A percentile compares a stretch with the other conserved stretches of the same genome.
These are phyloP conservation scores for Sebastes itinus DNA, from an alignment of 2,797 vertebrate genomes.

Conservation along the genomic window DNA sequence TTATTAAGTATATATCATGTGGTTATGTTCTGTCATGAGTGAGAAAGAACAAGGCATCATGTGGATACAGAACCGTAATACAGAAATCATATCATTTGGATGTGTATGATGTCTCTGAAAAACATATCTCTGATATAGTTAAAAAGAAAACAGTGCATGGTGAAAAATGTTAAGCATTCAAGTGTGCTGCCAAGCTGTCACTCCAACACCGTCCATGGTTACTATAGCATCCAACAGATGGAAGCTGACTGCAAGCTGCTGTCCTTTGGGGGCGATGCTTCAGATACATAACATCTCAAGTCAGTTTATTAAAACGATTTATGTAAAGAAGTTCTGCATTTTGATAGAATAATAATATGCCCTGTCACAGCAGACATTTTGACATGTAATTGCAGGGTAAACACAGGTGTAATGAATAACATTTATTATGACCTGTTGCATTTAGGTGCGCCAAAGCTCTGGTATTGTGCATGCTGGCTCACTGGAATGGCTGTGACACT, in stretches of 20 bases:
- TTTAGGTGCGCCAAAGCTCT: no score
- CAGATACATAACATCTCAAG: slow-evolving; percentile 2
- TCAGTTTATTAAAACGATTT: slow-evolving; percentile 18
- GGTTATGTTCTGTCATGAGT: background rate
- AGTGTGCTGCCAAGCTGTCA: slow-evolving; percentile 51
- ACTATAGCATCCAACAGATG: slow-evolving; percentile 63
- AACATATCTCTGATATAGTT: background rate
- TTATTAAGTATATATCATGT: background rate
- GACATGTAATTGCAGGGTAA: no score
- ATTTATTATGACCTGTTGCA: no score
- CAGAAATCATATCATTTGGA: background rate
- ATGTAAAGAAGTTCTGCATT: background rate
- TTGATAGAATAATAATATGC: background rate
- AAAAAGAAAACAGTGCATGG: slow-evolving; percentile 1
- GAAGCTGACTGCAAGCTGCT: slow-evolving; percentile 47
- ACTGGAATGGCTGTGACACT: no score
- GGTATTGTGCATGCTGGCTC: no score
- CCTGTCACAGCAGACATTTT: no score
- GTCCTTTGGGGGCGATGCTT: background rate
- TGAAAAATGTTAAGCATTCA: slow-evolving; percentile 30
- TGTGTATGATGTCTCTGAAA: background rate
- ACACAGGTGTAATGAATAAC: no score
- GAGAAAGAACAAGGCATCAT: background rate
- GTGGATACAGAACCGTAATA: background rate
- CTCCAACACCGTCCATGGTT: slow-evolving; percentile 30